Evolutionary conservation across 2,113 vertebrate genomes (phyloP), one percentile per base, ranked within the genome.

Genomic region (Phocoena sinus): DNA sequence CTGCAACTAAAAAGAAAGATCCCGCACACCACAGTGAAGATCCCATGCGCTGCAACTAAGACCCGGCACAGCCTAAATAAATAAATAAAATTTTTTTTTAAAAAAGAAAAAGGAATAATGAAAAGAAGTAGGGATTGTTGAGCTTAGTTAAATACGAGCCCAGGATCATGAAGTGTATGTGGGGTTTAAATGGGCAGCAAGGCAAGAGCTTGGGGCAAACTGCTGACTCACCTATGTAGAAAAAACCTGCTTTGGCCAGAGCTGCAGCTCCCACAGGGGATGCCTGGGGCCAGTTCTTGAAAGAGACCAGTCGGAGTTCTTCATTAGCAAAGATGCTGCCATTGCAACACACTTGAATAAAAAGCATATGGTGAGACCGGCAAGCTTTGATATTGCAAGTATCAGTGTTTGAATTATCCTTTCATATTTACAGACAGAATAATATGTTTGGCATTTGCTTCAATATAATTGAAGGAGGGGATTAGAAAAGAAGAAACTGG

Each of bases 271-370:
- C 70, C 8, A 0, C 0, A 7, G n/a, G 15, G 36, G 41, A 90
- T 0, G 36, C 3, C 0, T 41, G 85, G 58, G 85, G 76, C 94
- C 95, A 94, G 26, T 63, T 62, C 81, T 91, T 96, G 62, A 97
- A 93, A 18, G 95, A 94, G 7, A 94, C 50, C 85, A 38, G 56
- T 23, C 85, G 44, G 28, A 96, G 81, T 26, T 80, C 89, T 81
- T 96, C 89, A 31, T 94, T 58, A 84, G 85, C 94, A 21, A 97
- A 97, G 95, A 97, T 53, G 31, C 58, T 96, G 89, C 92, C 58
- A 41, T 70, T 95, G 70, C 81, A 14, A 2, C 95, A 96, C 62
- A 70, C 96, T 97, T 41, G 70, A 68, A 65, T 20, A 56, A 76
- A 94, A 93, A 25, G 20, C 7, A 6, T 0, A 82, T 12, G 2